A percentile compares a stretch with the other conserved stretches of the same genome.
Conservation (phyloP, 2,113 vertebrate genomes). For the Arizona elegans region DNA sequence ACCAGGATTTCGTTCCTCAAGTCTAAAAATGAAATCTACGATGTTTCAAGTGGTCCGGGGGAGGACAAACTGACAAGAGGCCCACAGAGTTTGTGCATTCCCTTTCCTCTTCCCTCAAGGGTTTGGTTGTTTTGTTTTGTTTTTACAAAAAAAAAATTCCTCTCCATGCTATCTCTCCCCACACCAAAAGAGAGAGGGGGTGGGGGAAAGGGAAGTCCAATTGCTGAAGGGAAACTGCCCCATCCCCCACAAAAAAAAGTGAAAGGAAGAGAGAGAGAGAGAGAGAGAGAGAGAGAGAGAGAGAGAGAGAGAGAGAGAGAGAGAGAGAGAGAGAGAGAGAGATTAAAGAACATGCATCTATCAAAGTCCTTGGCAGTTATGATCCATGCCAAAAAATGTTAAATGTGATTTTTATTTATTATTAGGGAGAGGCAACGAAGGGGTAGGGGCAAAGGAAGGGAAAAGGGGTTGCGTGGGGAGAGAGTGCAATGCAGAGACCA, state of each 20-base stretch:
- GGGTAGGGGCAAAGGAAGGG: background rate
- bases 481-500: conserved; percentile 13
- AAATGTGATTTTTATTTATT: conserved; percentile 77
- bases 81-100: conserved; percentile 52
- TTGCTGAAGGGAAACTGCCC: conserved; percentile 61
- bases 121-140: conserved; percentile 4
- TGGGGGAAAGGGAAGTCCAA: conserved; percentile 29
- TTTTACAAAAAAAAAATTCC: conserved; percentile 43
- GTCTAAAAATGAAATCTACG: conserved; percentile 85
- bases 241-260: background rate
- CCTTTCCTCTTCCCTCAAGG: background rate
- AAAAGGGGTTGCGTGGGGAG: background rate
- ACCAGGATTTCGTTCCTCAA: conserved; percentile 80
- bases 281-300: too few species aligned
- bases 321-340: too few species aligned
- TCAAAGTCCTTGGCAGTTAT: conserved; percentile 80
- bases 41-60: conserved; percentile 80
- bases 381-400: conserved; percentile 66
- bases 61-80: conserved; percentile 69
- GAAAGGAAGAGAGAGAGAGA: too few species aligned
- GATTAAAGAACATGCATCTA: conserved; percentile 61
- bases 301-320: too few species aligned
- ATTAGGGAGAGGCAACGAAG: conserved; percentile 48
- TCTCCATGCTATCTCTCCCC: conserved; percentile 64
- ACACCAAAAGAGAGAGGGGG: background rate